These are phyloP conservation scores for Apotomis betuletana DNA, from an alignment of 2,888 invertebrate genomes.

Conservation along the genomic window DNA sequence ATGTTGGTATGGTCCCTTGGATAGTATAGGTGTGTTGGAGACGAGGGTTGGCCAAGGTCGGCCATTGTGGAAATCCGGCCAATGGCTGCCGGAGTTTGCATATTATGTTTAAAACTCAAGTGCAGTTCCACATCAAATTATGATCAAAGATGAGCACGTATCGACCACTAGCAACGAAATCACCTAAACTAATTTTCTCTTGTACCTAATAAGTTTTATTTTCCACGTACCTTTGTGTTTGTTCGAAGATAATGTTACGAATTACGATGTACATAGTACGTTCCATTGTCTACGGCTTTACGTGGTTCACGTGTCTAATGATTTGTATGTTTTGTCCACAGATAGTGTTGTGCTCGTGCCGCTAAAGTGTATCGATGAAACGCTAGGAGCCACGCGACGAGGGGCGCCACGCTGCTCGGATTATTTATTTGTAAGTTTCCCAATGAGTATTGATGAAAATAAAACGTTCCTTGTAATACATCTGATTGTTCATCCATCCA, in stretches of 20 bases:
- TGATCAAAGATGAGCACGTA: too few species aligned
- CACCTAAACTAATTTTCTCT: too few species aligned
- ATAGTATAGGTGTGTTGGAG: constrained; percentile 47
- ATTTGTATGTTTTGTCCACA: constrained; percentile 57
- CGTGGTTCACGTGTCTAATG: not conserved
- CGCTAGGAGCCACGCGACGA: constrained; percentile 60
- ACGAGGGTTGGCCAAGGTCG: constrained; percentile 77
- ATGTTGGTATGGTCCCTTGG: constrained; percentile 40
- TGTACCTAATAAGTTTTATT: too few species aligned
- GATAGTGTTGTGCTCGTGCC: constrained; percentile 62
- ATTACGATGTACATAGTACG: too few species aligned
- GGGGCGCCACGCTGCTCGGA: constrained; percentile 71
- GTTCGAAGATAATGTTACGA: too few species aligned
- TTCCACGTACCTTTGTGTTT: too few species aligned
- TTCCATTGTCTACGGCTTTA: not conserved
- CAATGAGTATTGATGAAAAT: not conserved
- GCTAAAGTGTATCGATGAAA: constrained; percentile 72
- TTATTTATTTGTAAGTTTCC: constrained; percentile 67
- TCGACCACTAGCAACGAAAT: too few species aligned
- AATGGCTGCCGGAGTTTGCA: constrained; percentile 26
- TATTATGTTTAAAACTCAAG: not conserved
- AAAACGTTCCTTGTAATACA: not conserved
- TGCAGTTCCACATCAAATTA: not conserved
- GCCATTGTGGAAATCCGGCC: constrained; percentile 69
- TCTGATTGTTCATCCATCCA: not conserved